Conservation (phyloP, 2,888 invertebrate genomes). For the Heteromyza rotundicornis region DNA sequence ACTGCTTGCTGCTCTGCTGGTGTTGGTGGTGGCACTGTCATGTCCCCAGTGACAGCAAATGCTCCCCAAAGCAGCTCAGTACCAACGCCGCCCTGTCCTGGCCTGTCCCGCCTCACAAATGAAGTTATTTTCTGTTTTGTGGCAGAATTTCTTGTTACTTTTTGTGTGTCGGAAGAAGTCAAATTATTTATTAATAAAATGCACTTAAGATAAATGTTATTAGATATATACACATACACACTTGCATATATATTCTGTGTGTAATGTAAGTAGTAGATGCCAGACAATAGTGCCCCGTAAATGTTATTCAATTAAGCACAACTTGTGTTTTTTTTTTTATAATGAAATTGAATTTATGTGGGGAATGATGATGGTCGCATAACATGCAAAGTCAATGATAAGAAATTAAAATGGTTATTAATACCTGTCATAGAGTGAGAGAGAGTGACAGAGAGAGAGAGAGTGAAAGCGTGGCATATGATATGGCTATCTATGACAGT, state of each 20-base stretch:
- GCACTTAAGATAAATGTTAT: constrained; percentile 29
- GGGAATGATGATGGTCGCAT: constrained; percentile 32
- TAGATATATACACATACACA: constrained; percentile 8
- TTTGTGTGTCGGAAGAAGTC: neutral
- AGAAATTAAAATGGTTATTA: constrained; percentile 13
- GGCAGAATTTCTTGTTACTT: constrained; percentile 6
- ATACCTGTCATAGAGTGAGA: neutral
- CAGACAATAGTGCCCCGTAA: neutral
- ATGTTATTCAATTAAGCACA: constrained; percentile 28
- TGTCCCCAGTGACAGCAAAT: constrained; percentile 21
- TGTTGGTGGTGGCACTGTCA: neutral
- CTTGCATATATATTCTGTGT: neutral
- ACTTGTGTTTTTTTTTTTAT: constrained; percentile 22
- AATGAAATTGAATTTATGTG: constrained; percentile 27
- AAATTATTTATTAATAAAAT: constrained; percentile 30
- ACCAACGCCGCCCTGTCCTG: constrained; percentile 17
- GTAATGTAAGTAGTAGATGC: neutral
- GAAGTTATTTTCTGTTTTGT: constrained; percentile 16
- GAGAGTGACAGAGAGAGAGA: neutral
- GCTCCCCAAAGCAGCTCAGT: constrained; percentile 26
- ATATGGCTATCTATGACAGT: too few relatives aligned
- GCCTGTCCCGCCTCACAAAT: constrained; percentile 13
- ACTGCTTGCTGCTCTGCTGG: too few relatives aligned
- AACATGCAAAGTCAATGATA: constrained; percentile 40
- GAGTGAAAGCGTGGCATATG: too few relatives aligned